A percentile compares a stretch with the other conserved stretches of the same genome.
These are phyloP conservation scores for Drosophila testacea DNA, from an alignment of 2,888 invertebrate genomes.

Conservation along the genomic window DNA sequence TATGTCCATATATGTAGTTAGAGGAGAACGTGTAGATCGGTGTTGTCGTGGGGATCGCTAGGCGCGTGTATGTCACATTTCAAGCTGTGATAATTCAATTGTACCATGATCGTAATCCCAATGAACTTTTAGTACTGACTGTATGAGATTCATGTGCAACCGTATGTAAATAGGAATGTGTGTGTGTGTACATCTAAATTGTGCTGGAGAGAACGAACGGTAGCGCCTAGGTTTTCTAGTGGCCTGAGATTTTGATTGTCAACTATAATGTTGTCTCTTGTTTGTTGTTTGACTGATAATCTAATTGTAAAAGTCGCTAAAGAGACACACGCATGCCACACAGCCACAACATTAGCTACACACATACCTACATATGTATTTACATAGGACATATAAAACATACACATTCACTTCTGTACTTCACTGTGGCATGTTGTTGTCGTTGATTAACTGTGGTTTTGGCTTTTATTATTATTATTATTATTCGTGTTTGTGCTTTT, in stretches of 20 bases:
- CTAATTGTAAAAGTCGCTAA: slow-evolving; percentile 73
- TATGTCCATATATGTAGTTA: neutral
- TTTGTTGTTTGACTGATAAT: slow-evolving; percentile 62
- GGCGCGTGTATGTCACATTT: slow-evolving; percentile 79
- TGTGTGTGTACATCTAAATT: slow-evolving; percentile 18
- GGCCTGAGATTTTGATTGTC: slow-evolving; percentile 59
- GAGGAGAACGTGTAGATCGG: slow-evolving; percentile 19
- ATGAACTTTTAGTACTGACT: slow-evolving; percentile 61
- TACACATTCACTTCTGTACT: slow-evolving; percentile 10
- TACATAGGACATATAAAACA: slow-evolving; percentile 5
- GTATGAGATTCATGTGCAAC: slow-evolving; percentile 16
- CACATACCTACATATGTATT: neutral
- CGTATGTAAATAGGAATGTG: neutral
- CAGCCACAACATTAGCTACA: slow-evolving; percentile 21
- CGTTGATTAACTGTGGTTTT: slow-evolving; percentile 76
- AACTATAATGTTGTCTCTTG: slow-evolving; percentile 34
- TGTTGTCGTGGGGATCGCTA: slow-evolving; percentile 37
- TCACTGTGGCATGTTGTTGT: slow-evolving; percentile 50
- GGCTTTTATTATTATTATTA: slow-evolving; percentile 72
- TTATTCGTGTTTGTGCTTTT: slow-evolving; percentile 45
- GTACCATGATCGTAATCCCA: slow-evolving; percentile 62
- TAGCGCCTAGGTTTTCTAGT: slow-evolving; percentile 66
- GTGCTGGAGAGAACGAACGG: slow-evolving; percentile 38
- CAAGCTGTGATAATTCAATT: slow-evolving; percentile 80
- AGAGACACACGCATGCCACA: slow-evolving; percentile 46